Base-by-base conservation (phyloP, 2,888 invertebrate genomes). In the Arge pagana region DNA sequence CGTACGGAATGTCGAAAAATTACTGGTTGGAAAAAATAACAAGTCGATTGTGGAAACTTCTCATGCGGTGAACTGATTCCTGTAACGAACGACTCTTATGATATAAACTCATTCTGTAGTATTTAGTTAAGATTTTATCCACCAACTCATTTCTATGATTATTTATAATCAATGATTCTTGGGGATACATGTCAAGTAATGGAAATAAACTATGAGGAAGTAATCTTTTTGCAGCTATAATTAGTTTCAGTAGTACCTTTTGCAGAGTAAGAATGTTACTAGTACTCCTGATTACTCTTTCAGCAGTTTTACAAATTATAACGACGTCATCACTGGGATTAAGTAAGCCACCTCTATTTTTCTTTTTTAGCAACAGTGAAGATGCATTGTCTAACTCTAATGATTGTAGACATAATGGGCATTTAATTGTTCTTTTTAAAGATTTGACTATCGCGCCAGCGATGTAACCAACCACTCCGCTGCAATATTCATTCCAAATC, bases 311-410 rank as follows among this genome's bases (percentile, higher is more conserved):
- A 18, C 35, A 15, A 35, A 35, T 35, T 35, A 35, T 35, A 2
- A 35, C 35, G 7, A 35, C 35, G 16, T 35, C 35, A 35, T 35
- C 35, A 15, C 35, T 35, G 35, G 35, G 35, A 18, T 16, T 35
- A 35, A 35, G 35, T 16, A 35, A 35, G 16, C 35, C 36, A 36
- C 36, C 36, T 36, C 36, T 36, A 36, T 36, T 36, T 36, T 36
- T 36, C 18, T 19, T 16, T 36, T 16, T 36, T 3, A 36, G 4
- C 2, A 36, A 4, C 36, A 36, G 7, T 3, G 36, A 36, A 36
- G 36, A 5, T 36, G 18, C 36, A 36, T 36, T 36, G 36, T 36
- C 36, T 8, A 19, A 36, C 19, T 36, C 36, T 18, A 36, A 16
- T 3, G 36, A 16, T 36, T 36, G 36, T 15, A 36, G 36, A 16